Conservation (phyloP, 2,113 vertebrate genomes). For the Zosterops pallidus region DNA sequence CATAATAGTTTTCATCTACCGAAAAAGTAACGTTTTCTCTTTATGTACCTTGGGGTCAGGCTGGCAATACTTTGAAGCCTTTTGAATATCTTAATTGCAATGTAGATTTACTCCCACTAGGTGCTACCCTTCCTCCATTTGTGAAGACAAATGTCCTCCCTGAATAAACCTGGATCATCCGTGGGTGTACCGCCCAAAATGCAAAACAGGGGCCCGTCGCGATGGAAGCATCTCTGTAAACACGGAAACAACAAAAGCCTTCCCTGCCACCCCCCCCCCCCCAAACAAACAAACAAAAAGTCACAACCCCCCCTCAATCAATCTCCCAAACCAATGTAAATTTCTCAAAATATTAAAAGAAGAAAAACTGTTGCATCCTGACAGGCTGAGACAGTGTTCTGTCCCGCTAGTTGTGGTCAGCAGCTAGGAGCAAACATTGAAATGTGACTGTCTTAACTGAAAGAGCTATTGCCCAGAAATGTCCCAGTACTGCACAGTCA, state of each 20-base stretch:
- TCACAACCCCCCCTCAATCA: rapidly evolving
- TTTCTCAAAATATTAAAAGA: background rate
- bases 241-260: background rate
- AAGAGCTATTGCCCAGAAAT: background rate
- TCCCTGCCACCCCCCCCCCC: rapidly evolving
- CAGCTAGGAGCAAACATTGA: background rate
- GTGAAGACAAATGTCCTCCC: background rate
- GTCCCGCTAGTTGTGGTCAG: background rate
- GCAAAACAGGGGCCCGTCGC: background rate
- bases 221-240: background rate
- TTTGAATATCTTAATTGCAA: background rate
- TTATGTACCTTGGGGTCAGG: background rate
- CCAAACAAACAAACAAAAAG: background rate
- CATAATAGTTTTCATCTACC: background rate
- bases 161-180: background rate
- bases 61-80: background rate
- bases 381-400: background rate
- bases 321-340: background rate
- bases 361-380: background rate
- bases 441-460: background rate
- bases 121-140: conserved; percentile 56
- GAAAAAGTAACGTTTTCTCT: background rate
- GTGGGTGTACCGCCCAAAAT: background rate
- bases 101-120: conserved; percentile 54
- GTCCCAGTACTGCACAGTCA: background rate